Conservation (phyloP, 1,140 invertebrate species). For the Cotesia vestalis region DNA sequence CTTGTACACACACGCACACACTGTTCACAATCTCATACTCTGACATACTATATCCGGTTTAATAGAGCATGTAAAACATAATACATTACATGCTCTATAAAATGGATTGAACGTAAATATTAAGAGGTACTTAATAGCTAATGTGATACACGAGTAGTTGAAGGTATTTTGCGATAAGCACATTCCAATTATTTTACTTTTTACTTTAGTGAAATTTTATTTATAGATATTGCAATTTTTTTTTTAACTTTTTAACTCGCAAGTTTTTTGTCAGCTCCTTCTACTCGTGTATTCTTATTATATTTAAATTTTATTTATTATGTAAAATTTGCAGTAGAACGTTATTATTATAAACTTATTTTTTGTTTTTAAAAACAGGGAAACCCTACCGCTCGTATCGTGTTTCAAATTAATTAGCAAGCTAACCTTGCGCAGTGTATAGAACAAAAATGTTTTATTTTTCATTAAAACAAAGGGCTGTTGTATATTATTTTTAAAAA, state of each 20-base stretch:
- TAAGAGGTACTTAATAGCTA: slow-evolving; percentile 60
- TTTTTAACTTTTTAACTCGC: background rate
- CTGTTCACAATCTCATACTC: slow-evolving; percentile 21
- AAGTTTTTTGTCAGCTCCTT: slow-evolving; percentile 3
- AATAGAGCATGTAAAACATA: slow-evolving; percentile 62
- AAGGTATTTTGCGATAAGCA: slow-evolving; percentile 32
- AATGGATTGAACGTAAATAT: slow-evolving; percentile 59
- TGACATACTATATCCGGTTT: slow-evolving; percentile 52
- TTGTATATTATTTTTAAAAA: background rate
- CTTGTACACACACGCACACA: slow-evolving; percentile 37
- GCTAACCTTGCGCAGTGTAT: slow-evolving; percentile 42
- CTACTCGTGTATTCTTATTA: slow-evolving; percentile 34
- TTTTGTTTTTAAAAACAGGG: slow-evolving; percentile 47
- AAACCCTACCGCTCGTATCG: slow-evolving; percentile 41
- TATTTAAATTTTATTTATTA: slow-evolving; percentile 24
- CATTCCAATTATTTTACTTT: background rate
- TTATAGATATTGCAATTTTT: slow-evolving; percentile 5
- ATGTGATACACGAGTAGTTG: slow-evolving; percentile 50
- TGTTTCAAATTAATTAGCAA: slow-evolving; percentile 42
- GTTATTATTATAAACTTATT: slow-evolving; percentile 46
- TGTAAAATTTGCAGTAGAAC: slow-evolving; percentile 67
- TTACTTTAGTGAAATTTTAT: slow-evolving; percentile 8
- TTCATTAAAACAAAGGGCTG: background rate
- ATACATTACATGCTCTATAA: slow-evolving; percentile 63
- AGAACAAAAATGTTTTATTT: slow-evolving; percentile 12